Evolutionary conservation across 64 coral and sea anemone species (phyloP).

Genomic region (Montipora sp.): DNA sequence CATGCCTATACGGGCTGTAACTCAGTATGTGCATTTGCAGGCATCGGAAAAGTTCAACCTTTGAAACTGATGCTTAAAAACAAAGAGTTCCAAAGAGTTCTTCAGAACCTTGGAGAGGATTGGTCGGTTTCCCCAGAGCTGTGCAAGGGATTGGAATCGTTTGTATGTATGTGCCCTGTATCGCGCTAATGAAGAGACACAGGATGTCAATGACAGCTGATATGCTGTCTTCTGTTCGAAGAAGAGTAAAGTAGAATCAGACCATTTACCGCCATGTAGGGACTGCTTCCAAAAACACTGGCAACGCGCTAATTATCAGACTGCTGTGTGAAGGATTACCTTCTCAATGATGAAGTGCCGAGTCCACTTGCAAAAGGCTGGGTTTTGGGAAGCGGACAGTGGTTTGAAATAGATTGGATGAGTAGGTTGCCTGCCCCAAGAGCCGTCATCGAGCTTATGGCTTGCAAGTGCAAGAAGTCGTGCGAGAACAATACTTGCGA

Average conservation of each 20-base stretch:
- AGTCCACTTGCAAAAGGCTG: too few species aligned
- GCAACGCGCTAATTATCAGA: constrained; percentile 14
- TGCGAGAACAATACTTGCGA: constrained; percentile 28
- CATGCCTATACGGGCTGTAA: constrained; percentile 56
- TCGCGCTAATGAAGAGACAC: not conserved
- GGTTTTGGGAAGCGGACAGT: not conserved
- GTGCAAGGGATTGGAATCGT: not conserved
- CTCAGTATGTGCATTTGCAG: constrained; percentile 34
- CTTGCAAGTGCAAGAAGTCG: constrained; percentile 16
- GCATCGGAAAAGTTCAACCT: constrained; percentile 29
- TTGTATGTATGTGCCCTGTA: constrained; percentile 19
- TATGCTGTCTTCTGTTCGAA: constrained; percentile 9
- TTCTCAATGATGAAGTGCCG: too few species aligned
- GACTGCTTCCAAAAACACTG: constrained; percentile 10
- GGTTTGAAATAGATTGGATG: not conserved
- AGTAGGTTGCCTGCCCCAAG: not conserved
- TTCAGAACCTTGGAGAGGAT: not conserved
- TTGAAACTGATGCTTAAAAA: not conserved
- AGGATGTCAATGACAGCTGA: not conserved
- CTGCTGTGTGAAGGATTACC: not conserved
- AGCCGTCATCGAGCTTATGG: constrained; percentile 28
- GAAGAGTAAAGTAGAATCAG: constrained; percentile 27
- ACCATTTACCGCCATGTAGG: constrained; percentile 23
- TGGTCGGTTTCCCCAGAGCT: not conserved
- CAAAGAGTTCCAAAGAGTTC: not conserved